Evolutionary conservation across 53 echinoderm and acorn worm species (phyloP).

Genomic region (Henricia sp.): DNA sequence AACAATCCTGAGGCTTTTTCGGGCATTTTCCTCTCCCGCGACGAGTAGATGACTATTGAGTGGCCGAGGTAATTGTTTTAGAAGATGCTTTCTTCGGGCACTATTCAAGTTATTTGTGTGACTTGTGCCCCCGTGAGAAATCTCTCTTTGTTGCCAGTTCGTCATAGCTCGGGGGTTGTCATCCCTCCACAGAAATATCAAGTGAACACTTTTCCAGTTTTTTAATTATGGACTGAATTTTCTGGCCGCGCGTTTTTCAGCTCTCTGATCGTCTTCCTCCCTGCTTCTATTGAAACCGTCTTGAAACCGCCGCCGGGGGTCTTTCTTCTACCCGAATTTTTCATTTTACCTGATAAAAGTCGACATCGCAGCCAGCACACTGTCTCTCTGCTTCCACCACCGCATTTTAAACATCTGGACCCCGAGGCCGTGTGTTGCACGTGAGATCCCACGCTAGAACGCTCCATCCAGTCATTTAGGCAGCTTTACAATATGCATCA

Average conservation of each 20-base stretch:
- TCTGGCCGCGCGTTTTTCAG: slow-evolving; percentile 43
- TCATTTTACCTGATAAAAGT: slow-evolving; percentile 67
- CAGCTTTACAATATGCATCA: slow-evolving; percentile 16
- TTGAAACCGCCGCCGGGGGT: slow-evolving; percentile 36
- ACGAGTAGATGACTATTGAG: slow-evolving; percentile 13
- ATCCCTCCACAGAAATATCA: slow-evolving; percentile 64
- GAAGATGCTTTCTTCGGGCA: slow-evolving; percentile 56
- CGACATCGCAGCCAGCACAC: slow-evolving; percentile 59
- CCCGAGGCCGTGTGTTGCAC: slow-evolving; percentile 48
- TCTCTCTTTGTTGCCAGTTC: slow-evolving; percentile 43
- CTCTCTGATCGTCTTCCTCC: slow-evolving; percentile 50
- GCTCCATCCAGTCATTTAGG: slow-evolving; percentile 63
- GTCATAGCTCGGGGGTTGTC: slow-evolving; percentile 47
- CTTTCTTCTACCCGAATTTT: slow-evolving; percentile 65
- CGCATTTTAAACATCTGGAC: slow-evolving; percentile 67
- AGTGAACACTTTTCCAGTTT: slow-evolving; percentile 70
- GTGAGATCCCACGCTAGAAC: slow-evolving; percentile 73
- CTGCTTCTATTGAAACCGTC: slow-evolving; percentile 51
- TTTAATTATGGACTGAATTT: slow-evolving; percentile 75
- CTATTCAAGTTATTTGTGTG: slow-evolving; percentile 67
- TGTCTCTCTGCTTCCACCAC: slow-evolving; percentile 58
- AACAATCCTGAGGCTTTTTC: slow-evolving; percentile 17
- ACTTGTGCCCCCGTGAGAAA: slow-evolving; percentile 66
- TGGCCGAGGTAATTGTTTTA: slow-evolving; percentile 55
- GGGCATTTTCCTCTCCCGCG: slow-evolving; percentile 25